These are phyloP conservation scores for Hemaris fuciformis DNA, from an alignment of 2,888 invertebrate genomes.

Conservation along the genomic window DNA sequence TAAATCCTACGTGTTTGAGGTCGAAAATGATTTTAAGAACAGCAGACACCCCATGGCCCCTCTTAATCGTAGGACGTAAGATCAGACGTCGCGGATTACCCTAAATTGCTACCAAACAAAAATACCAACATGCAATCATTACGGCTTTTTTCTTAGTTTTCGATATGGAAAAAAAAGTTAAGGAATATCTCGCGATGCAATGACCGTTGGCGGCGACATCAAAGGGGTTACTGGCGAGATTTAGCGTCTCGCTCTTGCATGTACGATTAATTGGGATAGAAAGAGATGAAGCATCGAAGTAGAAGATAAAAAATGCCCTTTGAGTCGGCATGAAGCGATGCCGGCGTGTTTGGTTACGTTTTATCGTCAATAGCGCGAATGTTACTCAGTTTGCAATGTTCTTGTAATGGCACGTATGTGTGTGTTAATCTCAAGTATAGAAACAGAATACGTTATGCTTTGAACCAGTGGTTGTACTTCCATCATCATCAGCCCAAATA, in stretches of 20 bases:
- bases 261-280: conserved; percentile 20
- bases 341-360: conserved; percentile 34
- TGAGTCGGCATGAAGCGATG: conserved; percentile 54
- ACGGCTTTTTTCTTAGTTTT: conserved; percentile 66
- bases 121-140: conserved; percentile 54
- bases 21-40: background rate
- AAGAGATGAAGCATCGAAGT: conserved; percentile 41
- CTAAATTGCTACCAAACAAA: conserved; percentile 67
- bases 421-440: background rate
- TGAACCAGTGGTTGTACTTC: too few species aligned
- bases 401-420: conserved; percentile 39
- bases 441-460: background rate
- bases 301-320: conserved; percentile 64
- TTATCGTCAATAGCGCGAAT: conserved; percentile 43
- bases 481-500: too few species aligned
- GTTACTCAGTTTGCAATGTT: conserved; percentile 30
- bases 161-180: conserved; percentile 64
- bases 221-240: conserved; percentile 66
- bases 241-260: conserved; percentile 41
- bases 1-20: conserved; percentile 5
- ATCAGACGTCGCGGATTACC: conserved; percentile 62
- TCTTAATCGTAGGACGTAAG: conserved; percentile 59
- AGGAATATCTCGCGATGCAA: conserved; percentile 66
- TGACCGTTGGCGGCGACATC: conserved; percentile 71
- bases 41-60: conserved; percentile 15